Evolutionary conservation across 92 coral and sea anemone genomes (phyloP).

Genomic region (Paragorgia papillata): DNA sequence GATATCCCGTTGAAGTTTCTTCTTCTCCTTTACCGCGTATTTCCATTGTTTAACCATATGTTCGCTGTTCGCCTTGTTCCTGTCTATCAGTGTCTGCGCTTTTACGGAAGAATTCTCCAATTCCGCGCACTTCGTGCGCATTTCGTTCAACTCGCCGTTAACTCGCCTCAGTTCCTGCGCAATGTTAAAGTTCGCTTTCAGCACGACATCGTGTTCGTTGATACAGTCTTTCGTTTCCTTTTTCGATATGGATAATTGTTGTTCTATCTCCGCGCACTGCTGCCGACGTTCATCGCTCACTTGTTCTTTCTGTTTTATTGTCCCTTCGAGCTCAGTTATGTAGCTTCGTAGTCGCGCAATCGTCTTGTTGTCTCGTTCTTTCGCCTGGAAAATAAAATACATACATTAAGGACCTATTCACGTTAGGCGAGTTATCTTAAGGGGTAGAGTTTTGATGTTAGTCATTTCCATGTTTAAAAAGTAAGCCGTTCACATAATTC

Average conservation of each 20-base stretch:
- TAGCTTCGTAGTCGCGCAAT: constrained; percentile 14
- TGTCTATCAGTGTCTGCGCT: constrained; percentile 75
- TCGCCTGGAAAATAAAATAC: constrained; percentile 56
- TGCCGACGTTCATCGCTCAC: constrained; percentile 39
- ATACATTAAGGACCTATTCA: no score
- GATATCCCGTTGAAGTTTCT: constrained; percentile 82
- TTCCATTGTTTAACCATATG: constrained; percentile 97
- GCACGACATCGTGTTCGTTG: constrained; percentile 56
- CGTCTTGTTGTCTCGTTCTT: constrained; percentile 75
- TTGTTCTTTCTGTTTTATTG: constrained; percentile 68
- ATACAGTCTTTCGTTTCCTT: constrained; percentile 66
- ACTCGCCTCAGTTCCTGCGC: constrained; percentile 69
- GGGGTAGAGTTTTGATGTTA: no score
- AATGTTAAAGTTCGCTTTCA: constrained; percentile 62
- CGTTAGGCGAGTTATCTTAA: no score
- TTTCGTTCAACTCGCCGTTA: constrained; percentile 75
- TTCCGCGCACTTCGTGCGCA: constrained; percentile 80
- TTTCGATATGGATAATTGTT: constrained; percentile 65
- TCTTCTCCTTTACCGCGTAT: constrained; percentile 87
- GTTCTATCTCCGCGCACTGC: constrained; percentile 61
- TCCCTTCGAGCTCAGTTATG: constrained; percentile 49
- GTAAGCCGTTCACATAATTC: no score
- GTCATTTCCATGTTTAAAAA: no score
- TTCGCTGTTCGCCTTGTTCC: constrained; percentile 73
- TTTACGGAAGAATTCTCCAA: constrained; percentile 73